phyloP scores from a whole-genome alignment of 92 coral and sea anemone species.

The Palythoa grandis region DNA sequence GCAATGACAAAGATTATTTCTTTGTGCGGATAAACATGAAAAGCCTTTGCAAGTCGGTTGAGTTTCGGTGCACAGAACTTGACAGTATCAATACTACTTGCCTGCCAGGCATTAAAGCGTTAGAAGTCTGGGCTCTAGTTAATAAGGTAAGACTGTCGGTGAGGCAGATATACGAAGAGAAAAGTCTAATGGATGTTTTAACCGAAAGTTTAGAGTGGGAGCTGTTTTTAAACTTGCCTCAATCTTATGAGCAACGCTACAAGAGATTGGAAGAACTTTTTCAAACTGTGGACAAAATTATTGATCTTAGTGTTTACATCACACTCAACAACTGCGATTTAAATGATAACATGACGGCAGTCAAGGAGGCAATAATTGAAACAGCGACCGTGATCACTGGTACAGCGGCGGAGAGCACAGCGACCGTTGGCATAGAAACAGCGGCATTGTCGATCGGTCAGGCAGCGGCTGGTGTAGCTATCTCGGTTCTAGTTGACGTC shows the following conservation, averaged over 20 bases:
- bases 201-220: constrained; percentile 63
- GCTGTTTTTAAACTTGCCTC: constrained; percentile 67
- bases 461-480: constrained; percentile 97
- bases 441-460: constrained; percentile 98
- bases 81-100: not conserved
- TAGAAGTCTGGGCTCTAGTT: constrained; percentile 71
- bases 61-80: not conserved
- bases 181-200: constrained; percentile 52
- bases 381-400: constrained; percentile 96
- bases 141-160: constrained; percentile 42
- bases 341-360: constrained; percentile 61
- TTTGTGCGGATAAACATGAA: constrained; percentile 57
- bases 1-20: constrained; percentile 54
- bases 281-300: constrained; percentile 79
- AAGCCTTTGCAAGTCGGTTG: constrained; percentile 34
- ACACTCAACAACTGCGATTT: constrained; percentile 64
- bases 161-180: constrained; percentile 52
- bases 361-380: constrained; percentile 88
- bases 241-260: constrained; percentile 54
- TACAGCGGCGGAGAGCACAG: constrained; percentile 99
- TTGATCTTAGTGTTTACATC: constrained; percentile 69
- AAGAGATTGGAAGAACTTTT: constrained; percentile 67
- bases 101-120: constrained; percentile 17
- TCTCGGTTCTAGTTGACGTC: constrained; percentile 91
- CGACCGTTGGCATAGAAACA: constrained; percentile 99